phyloP scores from a whole-genome alignment of 2,797 vertebrate genomes.

The Synaphobranchus kaupii region DNA sequence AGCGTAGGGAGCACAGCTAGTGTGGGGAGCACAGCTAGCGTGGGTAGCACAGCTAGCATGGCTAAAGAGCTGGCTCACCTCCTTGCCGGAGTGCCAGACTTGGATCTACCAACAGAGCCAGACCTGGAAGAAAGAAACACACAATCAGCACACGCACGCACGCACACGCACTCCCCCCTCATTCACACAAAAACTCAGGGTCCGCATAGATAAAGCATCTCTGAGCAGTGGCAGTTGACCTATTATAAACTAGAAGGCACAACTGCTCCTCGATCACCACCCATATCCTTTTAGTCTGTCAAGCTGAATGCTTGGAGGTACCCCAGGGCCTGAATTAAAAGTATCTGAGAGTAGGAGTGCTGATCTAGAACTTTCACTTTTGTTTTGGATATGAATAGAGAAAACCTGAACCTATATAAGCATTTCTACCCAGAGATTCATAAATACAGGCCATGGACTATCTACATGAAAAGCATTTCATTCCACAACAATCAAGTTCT shows the following conservation, averaged over 20 bases:
- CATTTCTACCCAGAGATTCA: neutral
- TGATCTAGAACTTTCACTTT: neutral
- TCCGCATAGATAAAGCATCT: too few species aligned
- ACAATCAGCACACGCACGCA: neutral
- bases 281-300: neutral
- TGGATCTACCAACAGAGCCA: constrained; percentile 54
- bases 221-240: too few species aligned
- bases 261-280: too few species aligned
- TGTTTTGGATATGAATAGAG: neutral
- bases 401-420: neutral
- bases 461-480: neutral
- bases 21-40: too few species aligned
- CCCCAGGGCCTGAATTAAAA: neutral
- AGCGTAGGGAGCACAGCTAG: too few species aligned
- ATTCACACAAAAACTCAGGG: neutral
- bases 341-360: neutral
- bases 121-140: constrained; percentile 40
- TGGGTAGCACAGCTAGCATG: too few species aligned
- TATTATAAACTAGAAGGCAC: too few species aligned
- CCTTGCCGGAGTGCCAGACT: constrained; percentile 50
- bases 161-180: neutral
- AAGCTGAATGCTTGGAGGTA: neutral
- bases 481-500: too few species aligned
- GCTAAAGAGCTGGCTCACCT: constrained; percentile 44
- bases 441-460: neutral